Evolutionary conservation across 2,888 invertebrate genomes (phyloP).

Genomic region (Synergus gifuensis): DNA sequence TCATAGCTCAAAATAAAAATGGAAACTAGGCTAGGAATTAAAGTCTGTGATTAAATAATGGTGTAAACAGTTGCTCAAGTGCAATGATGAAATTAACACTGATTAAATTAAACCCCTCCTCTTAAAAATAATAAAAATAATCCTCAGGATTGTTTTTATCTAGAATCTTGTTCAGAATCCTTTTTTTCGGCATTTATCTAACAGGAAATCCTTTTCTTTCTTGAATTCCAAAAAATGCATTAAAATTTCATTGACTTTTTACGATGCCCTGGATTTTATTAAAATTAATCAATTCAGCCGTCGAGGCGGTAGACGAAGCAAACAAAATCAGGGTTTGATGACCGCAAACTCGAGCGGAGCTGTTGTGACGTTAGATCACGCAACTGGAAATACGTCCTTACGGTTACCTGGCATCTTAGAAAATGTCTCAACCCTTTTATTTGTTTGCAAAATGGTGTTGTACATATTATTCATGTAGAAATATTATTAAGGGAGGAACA

Average conservation of each 20-base stretch:
- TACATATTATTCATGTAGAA: background rate
- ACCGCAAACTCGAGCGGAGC: constrained; percentile 31
- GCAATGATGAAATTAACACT: background rate
- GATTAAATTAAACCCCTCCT: background rate
- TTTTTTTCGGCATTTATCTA: background rate
- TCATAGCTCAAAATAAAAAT: background rate
- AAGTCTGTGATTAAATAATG: background rate
- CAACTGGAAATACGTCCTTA: constrained; percentile 33
- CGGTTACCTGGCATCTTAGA: constrained; percentile 26
- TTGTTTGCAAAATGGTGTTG: background rate
- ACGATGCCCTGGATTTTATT: background rate
- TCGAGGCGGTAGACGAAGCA: constrained; percentile 34
- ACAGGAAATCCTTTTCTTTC: background rate
- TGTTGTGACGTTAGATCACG: constrained; percentile 40
- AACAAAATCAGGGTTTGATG: constrained; percentile 41
- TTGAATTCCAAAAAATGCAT: too few relatives aligned
- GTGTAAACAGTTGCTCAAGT: background rate
- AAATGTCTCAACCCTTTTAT: constrained; percentile 23
- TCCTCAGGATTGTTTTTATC: background rate
- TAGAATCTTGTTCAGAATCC: background rate
- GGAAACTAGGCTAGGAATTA: background rate
- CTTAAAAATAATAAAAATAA: background rate
- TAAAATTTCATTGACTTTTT: background rate
- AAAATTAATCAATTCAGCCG: constrained; percentile 6
- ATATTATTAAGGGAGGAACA: background rate